A percentile compares a stretch with the other conserved stretches of the same genome.
These are phyloP conservation scores for Nansenia antarctica DNA, from an alignment of 2,113 vertebrate species.

Conservation along the genomic window DNA sequence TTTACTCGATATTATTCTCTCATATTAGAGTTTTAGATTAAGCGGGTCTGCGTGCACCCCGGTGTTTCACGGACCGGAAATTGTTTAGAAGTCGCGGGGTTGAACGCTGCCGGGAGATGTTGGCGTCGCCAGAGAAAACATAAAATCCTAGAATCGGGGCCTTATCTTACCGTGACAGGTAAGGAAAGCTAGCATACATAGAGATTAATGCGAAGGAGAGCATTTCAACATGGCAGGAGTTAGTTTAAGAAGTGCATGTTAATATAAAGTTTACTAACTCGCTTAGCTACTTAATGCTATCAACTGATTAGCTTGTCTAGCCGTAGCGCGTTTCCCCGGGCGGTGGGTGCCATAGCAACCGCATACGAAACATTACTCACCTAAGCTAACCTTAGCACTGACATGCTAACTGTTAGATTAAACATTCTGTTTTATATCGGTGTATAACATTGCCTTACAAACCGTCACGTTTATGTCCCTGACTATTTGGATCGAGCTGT, in stretches of 20 bases:
- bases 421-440: background rate
- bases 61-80: constrained; percentile 67
- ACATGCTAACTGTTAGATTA: constrained; percentile 1
- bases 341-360: constrained; percentile 75
- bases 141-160: constrained; percentile 35
- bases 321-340: constrained; percentile 46
- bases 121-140: constrained; percentile 70
- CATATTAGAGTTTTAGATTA: constrained; percentile 26
- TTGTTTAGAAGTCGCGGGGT: constrained; percentile 56
- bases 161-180: constrained; percentile 29
- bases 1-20: background rate
- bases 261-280: background rate
- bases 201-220: no score
- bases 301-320: constrained; percentile 8
- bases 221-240: no score
- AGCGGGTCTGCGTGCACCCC: constrained; percentile 54
- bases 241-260: background rate
- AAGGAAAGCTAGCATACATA: background rate
- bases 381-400: background rate
- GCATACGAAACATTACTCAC: constrained; percentile 54
- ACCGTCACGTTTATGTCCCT: background rate
- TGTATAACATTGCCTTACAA: no score
- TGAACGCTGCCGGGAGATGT: constrained; percentile 72
- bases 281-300: background rate
- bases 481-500: background rate